These are phyloP conservation scores for Drosophila neocordata DNA, from an alignment of 1,140 invertebrate species.

Conservation along the genomic window DNA sequence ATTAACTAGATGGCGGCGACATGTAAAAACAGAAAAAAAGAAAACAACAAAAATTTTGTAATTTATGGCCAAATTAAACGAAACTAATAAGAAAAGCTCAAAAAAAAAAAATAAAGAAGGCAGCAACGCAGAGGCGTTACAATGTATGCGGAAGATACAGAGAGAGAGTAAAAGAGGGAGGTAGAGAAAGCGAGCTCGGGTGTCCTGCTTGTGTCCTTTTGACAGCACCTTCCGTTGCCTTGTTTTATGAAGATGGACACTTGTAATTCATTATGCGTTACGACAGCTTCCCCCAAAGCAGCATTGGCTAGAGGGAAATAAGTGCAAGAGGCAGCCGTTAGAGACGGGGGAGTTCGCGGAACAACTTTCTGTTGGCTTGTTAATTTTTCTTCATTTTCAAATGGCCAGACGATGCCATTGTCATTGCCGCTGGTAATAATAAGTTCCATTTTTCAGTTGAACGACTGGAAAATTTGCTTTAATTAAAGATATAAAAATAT, in stretches of 20 bases:
- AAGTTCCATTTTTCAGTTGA: constrained; percentile 9
- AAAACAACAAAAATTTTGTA: constrained; percentile 59
- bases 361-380: constrained; percentile 28
- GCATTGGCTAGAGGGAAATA: constrained; percentile 62
- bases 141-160: no score
- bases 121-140: no score
- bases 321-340: constrained; percentile 46
- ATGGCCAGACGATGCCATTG: constrained; percentile 19
- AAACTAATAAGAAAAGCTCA: constrained; percentile 76
- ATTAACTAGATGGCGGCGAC: constrained; percentile 60
- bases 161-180: no score
- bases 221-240: constrained; percentile 74
- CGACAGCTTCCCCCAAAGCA: constrained; percentile 49
- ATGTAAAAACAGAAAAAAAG: constrained; percentile 7
- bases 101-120: not conserved
- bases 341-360: not conserved
- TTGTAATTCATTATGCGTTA: constrained; percentile 77
- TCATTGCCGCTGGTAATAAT: constrained; percentile 7
- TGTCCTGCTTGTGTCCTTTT: constrained; percentile 63
- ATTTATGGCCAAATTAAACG: constrained; percentile 79
- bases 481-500: constrained; percentile 1
- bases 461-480: constrained; percentile 5
- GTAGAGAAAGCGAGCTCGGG: not conserved
- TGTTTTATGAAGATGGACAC: constrained; percentile 79
- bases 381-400: constrained; percentile 67